Evolutionary conservation across 2,888 invertebrate genomes (phyloP).

Genomic region (Phania funesta): DNA sequence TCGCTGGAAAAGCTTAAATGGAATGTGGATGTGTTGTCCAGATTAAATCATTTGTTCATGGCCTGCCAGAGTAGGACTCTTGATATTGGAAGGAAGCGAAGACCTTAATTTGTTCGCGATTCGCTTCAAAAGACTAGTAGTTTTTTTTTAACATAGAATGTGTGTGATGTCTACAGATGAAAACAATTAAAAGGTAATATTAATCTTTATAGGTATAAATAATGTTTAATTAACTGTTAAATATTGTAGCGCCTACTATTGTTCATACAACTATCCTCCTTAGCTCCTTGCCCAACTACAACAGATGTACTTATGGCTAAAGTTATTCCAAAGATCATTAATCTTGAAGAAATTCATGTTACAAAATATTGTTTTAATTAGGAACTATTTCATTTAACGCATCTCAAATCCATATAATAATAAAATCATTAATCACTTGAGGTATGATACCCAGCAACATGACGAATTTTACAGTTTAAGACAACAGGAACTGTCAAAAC

Average conservation of each 20-base stretch:
- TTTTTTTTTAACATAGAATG: no score
- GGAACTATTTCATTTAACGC: constrained; percentile 58
- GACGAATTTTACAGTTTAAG: constrained; percentile 48
- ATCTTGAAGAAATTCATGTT: constrained; percentile 25
- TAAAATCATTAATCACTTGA: constrained; percentile 73
- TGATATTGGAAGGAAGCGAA: no score
- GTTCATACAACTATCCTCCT: background rate
- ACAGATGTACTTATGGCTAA: background rate
- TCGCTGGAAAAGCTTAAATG: no score
- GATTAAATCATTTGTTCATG: no score
- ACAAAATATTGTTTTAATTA: constrained; percentile 58
- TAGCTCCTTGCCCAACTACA: background rate
- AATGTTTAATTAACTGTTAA: no score
- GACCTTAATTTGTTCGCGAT: no score
- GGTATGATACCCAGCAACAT: constrained; percentile 18
- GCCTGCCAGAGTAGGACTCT: no score
- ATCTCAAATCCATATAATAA: constrained; percentile 55
- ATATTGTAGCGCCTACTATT: background rate
- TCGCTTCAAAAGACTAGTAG: no score
- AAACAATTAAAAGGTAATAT: no score
- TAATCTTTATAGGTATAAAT: no score
- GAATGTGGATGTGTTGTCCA: no score
- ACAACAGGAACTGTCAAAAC: constrained; percentile 77
- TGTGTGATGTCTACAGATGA: no score
- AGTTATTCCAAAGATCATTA: constrained; percentile 46